Evolutionary conservation across 1,140 invertebrate genomes (phyloP).

Genomic region (silkworm (Bombyx mori)): DNA sequence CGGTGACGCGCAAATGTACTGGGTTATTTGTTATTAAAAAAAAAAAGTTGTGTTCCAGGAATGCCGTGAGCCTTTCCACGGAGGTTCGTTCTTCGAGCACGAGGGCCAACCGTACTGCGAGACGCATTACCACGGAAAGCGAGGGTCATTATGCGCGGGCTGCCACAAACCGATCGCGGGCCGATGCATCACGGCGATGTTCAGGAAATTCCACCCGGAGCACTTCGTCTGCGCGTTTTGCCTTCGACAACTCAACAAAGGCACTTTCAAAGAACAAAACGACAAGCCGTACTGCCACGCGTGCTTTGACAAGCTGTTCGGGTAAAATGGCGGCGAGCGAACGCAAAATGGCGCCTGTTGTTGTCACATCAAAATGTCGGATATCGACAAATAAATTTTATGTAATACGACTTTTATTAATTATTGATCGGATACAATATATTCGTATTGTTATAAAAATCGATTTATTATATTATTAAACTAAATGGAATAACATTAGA

Average conservation of each 20-base stretch:
- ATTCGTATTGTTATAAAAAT: too few relatives aligned
- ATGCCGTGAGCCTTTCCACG: constrained; percentile 92
- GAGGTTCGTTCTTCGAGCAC: constrained; percentile 95
- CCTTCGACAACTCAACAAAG: constrained; percentile 95
- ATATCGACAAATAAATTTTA: too few relatives aligned
- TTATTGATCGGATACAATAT: too few relatives aligned
- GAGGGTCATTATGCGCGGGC: constrained; percentile 96
- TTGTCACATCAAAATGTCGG: too few relatives aligned
- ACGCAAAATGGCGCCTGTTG: too few relatives aligned
- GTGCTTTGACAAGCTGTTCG: constrained; percentile 98
- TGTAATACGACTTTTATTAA: too few relatives aligned
- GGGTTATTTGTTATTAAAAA: neutral
- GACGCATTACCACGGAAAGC: constrained; percentile 97
- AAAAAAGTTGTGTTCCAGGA: constrained; percentile 75
- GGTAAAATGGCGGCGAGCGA: constrained; percentile 67
- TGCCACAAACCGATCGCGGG: constrained; percentile 98
- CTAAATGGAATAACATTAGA: too few relatives aligned
- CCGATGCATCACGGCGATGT: constrained; percentile 99
- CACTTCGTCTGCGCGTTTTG: constrained; percentile 99
- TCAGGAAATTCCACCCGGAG: constrained; percentile 98
- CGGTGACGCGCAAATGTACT: too few relatives aligned
- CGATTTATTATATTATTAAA: too few relatives aligned
- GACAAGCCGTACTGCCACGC: constrained; percentile 98
- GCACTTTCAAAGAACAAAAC: constrained; percentile 98
- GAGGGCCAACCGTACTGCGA: constrained; percentile 98